Evolutionary conservation across 2,888 invertebrate species (phyloP).

Genomic region (Catotricha subobsoleta): DNA sequence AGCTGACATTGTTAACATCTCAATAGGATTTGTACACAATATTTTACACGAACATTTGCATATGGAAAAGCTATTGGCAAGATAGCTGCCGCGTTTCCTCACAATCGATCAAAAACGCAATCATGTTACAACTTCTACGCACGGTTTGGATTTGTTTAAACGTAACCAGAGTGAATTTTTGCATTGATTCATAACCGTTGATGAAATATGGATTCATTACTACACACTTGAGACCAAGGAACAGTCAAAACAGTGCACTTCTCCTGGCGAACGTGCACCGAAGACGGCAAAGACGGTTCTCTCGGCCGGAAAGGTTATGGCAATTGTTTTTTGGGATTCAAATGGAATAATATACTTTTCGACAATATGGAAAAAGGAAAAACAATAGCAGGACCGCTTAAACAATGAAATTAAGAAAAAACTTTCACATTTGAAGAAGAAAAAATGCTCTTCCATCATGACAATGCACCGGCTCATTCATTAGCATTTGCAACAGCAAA

Average conservation of each 20-base stretch:
- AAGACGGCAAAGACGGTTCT: background rate
- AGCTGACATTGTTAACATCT: conserved; percentile 17
- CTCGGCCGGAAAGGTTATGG: too few relatives aligned
- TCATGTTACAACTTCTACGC: conserved; percentile 16
- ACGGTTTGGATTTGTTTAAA: conserved; percentile 17
- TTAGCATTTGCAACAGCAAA: background rate
- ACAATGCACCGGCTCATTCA: background rate
- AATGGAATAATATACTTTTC: too few relatives aligned
- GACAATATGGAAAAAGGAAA: background rate
- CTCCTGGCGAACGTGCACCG: too few relatives aligned
- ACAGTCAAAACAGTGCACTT: conserved; percentile 8
- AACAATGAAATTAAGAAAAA: background rate
- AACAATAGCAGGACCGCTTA: background rate
- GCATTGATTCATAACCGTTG: conserved; percentile 17
- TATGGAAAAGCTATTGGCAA: conserved; percentile 18
- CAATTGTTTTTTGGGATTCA: too few relatives aligned
- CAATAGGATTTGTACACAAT: conserved; percentile 13
- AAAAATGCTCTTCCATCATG: background rate
- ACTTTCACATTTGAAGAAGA: too few relatives aligned
- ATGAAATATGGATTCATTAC: conserved; percentile 19
- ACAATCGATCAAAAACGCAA: conserved; percentile 17
- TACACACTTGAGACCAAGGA: conserved; percentile 19
- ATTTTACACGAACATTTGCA: conserved; percentile 16
- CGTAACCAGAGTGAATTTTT: conserved; percentile 18
- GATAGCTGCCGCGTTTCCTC: conserved; percentile 21